Percentiles rank a stretch among this genome's conserved stretches.
Conservation (phyloP, 2,113 vertebrate species). For the Castor canadensis region DNA sequence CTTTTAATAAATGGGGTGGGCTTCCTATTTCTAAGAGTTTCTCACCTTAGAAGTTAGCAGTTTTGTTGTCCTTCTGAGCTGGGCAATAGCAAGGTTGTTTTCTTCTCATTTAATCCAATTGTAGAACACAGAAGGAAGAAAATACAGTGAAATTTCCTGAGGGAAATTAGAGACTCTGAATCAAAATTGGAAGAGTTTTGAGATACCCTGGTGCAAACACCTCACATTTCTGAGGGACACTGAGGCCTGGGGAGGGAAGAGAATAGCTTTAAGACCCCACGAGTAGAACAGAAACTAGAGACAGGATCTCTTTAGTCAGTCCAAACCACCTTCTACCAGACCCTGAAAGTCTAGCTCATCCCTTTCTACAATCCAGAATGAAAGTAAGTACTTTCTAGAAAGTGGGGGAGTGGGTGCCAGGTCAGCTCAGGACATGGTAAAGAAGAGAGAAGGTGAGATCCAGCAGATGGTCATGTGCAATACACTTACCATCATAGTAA, state of each 20-base stretch:
- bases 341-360: background rate
- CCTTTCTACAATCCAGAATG: background rate
- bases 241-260: background rate
- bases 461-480: background rate
- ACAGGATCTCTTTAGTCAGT: background rate
- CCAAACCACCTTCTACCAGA: background rate
- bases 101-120: background rate
- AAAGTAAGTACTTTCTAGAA: constrained; percentile 6
- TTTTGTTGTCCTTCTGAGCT: background rate
- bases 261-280: background rate
- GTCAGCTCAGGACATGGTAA: background rate
- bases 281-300: background rate
- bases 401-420: background rate
- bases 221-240: background rate
- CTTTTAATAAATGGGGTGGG: too few species aligned
- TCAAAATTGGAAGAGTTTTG: background rate
- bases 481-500: background rate
- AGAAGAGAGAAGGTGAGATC: background rate
- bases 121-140: background rate
- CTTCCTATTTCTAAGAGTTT: background rate
- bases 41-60: background rate
- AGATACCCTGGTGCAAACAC: background rate
- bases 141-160: background rate
- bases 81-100: background rate
- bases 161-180: background rate